phyloP scores from a whole-genome alignment of 2,888 invertebrate genomes.

The Idaea straminata region DNA sequence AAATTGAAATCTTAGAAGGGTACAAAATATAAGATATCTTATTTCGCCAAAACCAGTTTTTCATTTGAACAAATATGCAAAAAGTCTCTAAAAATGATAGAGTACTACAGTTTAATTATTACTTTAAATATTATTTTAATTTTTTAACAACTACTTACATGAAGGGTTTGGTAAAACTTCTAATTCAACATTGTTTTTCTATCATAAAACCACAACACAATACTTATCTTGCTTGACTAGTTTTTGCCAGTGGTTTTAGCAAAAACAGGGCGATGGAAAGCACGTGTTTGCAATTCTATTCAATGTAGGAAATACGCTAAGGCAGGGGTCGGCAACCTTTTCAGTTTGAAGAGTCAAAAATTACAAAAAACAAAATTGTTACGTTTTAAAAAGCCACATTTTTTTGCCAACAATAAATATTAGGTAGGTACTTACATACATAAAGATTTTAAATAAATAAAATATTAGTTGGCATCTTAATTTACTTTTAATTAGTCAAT shows the following conservation, averaged over 20 bases:
- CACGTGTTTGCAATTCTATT: constrained; percentile 36
- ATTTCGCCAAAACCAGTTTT: background rate
- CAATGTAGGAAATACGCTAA: constrained; percentile 13
- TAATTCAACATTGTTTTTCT: background rate
- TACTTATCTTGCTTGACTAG: constrained; percentile 1
- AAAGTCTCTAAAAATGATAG: background rate
- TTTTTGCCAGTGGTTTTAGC: background rate
- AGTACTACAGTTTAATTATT: background rate
- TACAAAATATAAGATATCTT: no score
- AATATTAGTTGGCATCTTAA: no score
- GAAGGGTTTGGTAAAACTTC: background rate
- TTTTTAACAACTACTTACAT: background rate
- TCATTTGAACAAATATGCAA: no score
- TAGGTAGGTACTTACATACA: no score
- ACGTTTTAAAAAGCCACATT: no score
- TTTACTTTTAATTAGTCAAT: no score
- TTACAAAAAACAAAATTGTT: no score
- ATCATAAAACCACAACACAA: constrained; percentile 5
- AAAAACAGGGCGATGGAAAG: constrained; percentile 23
- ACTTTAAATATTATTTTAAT: background rate
- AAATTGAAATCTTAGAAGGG: no score
- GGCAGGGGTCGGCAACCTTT: no score
- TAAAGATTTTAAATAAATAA: no score
- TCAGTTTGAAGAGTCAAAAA: no score
- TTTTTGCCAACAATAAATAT: no score